Percentiles rank a stretch among this genome's conserved stretches.
phyloP scores from a whole-genome alignment of 2,113 vertebrate genomes.

The Stigmatopora argus region DNA sequence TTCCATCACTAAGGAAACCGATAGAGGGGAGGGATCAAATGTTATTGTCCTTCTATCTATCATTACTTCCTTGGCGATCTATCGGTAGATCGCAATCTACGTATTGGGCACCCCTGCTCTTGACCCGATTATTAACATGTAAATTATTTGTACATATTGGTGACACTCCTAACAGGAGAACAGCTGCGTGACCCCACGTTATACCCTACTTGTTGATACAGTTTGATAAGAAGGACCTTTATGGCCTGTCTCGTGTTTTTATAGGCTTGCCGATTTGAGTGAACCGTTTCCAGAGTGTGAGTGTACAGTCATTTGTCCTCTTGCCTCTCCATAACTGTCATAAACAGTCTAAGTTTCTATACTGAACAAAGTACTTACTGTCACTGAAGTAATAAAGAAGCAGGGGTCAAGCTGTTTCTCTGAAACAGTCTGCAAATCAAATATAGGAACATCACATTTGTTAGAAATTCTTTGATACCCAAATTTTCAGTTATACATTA shows the following conservation, averaged over 20 bases:
- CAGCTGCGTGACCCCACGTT: not conserved
- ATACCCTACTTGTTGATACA: not conserved
- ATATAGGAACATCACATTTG: no score
- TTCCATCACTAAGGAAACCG: no score
- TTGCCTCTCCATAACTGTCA: not conserved
- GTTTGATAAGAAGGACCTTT: not conserved
- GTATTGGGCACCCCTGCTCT: constrained; percentile 10
- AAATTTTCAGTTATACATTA: no score
- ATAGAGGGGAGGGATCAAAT: no score
- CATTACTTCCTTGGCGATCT: no score
- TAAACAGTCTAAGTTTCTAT: not conserved
- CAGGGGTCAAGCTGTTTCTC: not conserved
- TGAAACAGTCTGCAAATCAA: no score
- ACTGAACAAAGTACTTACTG: not conserved
- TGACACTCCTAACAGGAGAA: not conserved
- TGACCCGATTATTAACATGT: constrained; percentile 32
- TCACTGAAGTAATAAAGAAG: not conserved
- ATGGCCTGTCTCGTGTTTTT: not conserved
- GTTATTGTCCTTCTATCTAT: no score
- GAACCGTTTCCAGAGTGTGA: not conserved
- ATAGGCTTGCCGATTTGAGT: not conserved
- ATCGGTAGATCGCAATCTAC: no score
- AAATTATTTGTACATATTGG: constrained; percentile 29
- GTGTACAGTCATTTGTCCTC: not conserved
- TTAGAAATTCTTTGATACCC: no score